A percentile compares a stretch with the other conserved stretches of the same genome.
Conservation (phyloP, 2,888 invertebrate genomes). For the Microctonus hyperodae region DNA sequence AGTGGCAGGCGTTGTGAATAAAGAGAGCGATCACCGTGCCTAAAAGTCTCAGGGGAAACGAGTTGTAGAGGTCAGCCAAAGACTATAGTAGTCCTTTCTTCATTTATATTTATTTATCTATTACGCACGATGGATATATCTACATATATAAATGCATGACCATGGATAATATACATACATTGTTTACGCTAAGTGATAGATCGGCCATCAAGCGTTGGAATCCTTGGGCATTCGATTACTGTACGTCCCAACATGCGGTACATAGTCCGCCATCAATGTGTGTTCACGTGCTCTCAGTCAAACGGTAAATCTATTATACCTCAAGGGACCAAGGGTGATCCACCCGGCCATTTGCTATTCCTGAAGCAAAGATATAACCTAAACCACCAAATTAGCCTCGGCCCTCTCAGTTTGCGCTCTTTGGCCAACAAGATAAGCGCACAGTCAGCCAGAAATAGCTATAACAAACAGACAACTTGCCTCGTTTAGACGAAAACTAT, state of each 20-base stretch:
- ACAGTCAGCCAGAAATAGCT: slow-evolving; percentile 17
- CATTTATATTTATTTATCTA: too few relatives aligned
- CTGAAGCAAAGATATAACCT: slow-evolving; percentile 9
- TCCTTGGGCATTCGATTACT: slow-evolving; percentile 16
- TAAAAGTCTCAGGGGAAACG: slow-evolving; percentile 35
- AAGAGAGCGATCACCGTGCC: neutral
- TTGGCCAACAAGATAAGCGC: slow-evolving; percentile 14
- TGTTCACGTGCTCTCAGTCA: slow-evolving; percentile 2
- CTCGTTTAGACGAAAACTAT: slow-evolving; percentile 14
- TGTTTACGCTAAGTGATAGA: slow-evolving; percentile 39
- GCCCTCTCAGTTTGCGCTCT: slow-evolving; percentile 2
- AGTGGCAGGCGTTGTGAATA: neutral
- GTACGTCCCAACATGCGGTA: neutral
- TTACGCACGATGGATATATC: too few relatives aligned
- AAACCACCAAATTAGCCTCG: slow-evolving; percentile 18
- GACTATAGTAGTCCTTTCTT: neutral
- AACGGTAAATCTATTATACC: slow-evolving; percentile 5
- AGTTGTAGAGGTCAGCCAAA: neutral
- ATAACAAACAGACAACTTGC: slow-evolving; percentile 12
- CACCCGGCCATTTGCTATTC: slow-evolving; percentile 16
- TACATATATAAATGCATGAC: neutral
- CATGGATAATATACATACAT: neutral
- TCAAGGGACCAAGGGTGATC: neutral
- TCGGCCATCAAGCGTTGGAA: slow-evolving; percentile 28
- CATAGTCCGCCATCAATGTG: slow-evolving; percentile 3